Evolutionary conservation across 2,888 invertebrate genomes (phyloP).

Genomic region (Caenorhabditis sinica): DNA sequence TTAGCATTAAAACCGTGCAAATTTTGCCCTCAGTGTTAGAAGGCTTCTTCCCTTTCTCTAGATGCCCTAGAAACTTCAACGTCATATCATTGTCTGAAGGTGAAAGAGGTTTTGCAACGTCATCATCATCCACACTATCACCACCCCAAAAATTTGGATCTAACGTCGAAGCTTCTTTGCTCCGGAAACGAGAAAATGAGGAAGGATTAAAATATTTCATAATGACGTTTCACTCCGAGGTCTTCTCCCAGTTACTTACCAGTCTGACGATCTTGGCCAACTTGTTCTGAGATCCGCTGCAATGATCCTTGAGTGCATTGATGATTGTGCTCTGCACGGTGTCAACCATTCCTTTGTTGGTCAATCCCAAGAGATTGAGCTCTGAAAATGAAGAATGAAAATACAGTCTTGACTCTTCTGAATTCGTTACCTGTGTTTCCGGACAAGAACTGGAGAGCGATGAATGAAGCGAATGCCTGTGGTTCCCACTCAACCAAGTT

Average conservation of each 20-base stretch:
- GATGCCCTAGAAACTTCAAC: conserved; percentile 5
- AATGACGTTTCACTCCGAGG: conserved; percentile 19
- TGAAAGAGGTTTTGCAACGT: background rate
- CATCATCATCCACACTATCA: too few species aligned
- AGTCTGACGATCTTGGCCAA: conserved; percentile 79
- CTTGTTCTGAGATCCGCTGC: conserved; percentile 75
- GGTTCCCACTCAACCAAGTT: conserved; percentile 79
- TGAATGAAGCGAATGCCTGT: conserved; percentile 75
- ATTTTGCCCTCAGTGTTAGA: conserved; percentile 27
- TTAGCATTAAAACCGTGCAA: conserved; percentile 47
- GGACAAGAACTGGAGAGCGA: conserved; percentile 76
- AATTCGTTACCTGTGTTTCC: conserved; percentile 64
- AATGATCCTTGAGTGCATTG: conserved; percentile 93
- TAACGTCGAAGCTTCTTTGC: conserved; percentile 21
- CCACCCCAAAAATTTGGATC: conserved; percentile 23
- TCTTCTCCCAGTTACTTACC: conserved; percentile 64
- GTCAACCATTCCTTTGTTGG: conserved; percentile 87
- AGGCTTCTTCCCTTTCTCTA: conserved; percentile 9
- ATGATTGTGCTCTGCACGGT: conserved; percentile 97
- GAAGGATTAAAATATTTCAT: conserved; percentile 12
- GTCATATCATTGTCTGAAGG: conserved; percentile 31
- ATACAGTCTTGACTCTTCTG: background rate
- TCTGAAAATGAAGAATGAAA: conserved; percentile 60
- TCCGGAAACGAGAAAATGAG: conserved; percentile 13
- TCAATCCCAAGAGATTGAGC: conserved; percentile 62